These are phyloP conservation scores for Subacronicta megacephala DNA, from an alignment of 2,888 invertebrate genomes.

Conservation along the genomic window DNA sequence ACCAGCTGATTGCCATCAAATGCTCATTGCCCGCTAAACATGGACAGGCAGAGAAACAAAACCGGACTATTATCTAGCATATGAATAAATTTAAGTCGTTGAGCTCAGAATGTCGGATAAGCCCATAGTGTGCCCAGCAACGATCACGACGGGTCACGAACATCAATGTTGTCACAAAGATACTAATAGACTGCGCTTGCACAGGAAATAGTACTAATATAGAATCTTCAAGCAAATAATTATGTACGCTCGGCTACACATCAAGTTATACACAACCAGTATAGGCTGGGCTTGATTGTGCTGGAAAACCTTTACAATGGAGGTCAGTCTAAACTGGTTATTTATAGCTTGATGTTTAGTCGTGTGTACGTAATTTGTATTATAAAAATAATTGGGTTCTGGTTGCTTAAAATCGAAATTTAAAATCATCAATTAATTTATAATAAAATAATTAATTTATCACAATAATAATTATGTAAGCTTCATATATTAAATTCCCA, in stretches of 20 bases:
- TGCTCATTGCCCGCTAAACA: slow-evolving; percentile 62
- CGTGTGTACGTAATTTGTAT: too few species aligned
- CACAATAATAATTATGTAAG: too few species aligned
- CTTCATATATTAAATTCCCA: too few species aligned
- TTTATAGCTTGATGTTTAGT: too few species aligned
- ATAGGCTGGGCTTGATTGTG: too few species aligned
- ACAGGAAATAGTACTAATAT: slow-evolving; percentile 8
- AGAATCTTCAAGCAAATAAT: neutral
- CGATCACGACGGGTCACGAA: slow-evolving; percentile 58
- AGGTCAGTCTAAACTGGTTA: too few species aligned
- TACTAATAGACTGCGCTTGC: slow-evolving; percentile 19
- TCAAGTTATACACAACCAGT: too few species aligned
- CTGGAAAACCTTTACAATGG: too few species aligned
- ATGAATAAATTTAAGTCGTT: slow-evolving; percentile 70
- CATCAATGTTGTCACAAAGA: slow-evolving; percentile 59
- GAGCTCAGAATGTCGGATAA: slow-evolving; percentile 45
- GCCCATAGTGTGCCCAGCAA: slow-evolving; percentile 31
- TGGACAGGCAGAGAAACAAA: slow-evolving; percentile 60
- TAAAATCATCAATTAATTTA: neutral
- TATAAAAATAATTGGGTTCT: too few species aligned
- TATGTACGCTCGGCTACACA: too few species aligned
- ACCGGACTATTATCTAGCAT: slow-evolving; percentile 68
- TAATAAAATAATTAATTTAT: neutral
- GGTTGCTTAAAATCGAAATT: neutral
- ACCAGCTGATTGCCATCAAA: slow-evolving; percentile 78